Base-by-base conservation (phyloP, 2,113 vertebrate species). In the Porphyrio hochstetteri region DNA sequence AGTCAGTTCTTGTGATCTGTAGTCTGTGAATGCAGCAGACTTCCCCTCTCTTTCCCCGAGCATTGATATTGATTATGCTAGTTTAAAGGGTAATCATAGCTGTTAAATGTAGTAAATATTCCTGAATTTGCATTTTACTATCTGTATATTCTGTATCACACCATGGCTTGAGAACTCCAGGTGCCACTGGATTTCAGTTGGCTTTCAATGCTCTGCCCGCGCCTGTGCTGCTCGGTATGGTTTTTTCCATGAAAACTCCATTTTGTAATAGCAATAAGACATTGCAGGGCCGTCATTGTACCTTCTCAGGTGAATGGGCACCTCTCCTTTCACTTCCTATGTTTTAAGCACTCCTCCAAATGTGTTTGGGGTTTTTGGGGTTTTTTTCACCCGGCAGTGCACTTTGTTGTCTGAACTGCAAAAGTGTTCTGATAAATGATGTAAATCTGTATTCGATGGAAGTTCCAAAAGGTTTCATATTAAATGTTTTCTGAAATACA, bases 191-290 rank as follows among this genome's bases (percentile, higher is more conserved):
- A 82, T 93, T 93, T 96, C 55, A 61, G 7, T 91, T 95, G 92
- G 92, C 90, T 96, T 92, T 67, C 93, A 94, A 86, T 89, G 95
- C 91, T 92, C 93, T 95, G 87, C 88, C 92, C 38, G 0, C 93
- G 90, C 96, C 95, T 93, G 81, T 91, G 81, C 93, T 92, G 95
- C 93, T 92, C 83, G 72, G 89, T 90, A 72, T 94, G 90, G 16
- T 48, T 65, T 48, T 93, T 93, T 57, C 86, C 83, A 89, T 61
- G 70, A 78, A 93, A 94, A 86, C 53, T 93, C 91, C 48, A 20
- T 95, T 96, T 93, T 95, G 91, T 97, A 86, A 95, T 86, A 97
- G 96, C 96, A 97, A 86, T 97, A 97, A 96, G 93, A 94, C 91
- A 86, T 97, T 96, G 95, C 96, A 95, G 96, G 94, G 93, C 93